Evolutionary conservation across 2,797 vertebrate genomes (phyloP), one percentile per base, ranked within the genome.

Genomic region (Ctenopoma multispine): DNA sequence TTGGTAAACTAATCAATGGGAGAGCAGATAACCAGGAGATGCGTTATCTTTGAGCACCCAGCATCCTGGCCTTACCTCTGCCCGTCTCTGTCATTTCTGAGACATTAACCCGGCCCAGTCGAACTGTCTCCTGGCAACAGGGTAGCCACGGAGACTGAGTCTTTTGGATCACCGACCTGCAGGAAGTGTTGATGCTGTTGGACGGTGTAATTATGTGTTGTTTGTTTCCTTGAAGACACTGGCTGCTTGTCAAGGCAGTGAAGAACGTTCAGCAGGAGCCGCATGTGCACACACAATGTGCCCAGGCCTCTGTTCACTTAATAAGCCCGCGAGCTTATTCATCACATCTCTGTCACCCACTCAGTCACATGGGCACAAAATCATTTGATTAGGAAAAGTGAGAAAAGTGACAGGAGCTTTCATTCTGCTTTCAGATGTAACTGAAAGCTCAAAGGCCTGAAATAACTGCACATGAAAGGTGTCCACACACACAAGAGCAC

Each of bases 71-170:
- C 48, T 80, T 80, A 85, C 86, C 63, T 83, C 77, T 82, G 70
- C 67, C 82, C 61, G 12, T 76, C 73, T 75, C 71, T 79, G 83
- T 83, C 81, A 75, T 64, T 38, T 74, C 72, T 71, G 34, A 83
- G 74, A 77, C 83, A 82, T 86, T 83, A 83, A 59, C 63, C 67
- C 67, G 15, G 61, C 79, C 79, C 72, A 57, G 75, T 72, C 61
- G 0, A 74, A 48, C 80, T 41, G 92, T 93, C 79, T 90, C 92
- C 90, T 80, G 88, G 92, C 90, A 92, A 93, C 92, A 90, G 79
- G 36, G 91, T 92, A 86, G 87, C 88, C 88, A 92, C 82, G 81
- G 90, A 90, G 84, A 93, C 89, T 3, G 64, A 69, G 68, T 79
- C 78, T 73, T 83, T 79, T 67, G 82, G 80, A 83, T 77, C 38